Base-by-base conservation (phyloP, 2,888 invertebrate genomes). In the Cryptosula pallasiana region DNA sequence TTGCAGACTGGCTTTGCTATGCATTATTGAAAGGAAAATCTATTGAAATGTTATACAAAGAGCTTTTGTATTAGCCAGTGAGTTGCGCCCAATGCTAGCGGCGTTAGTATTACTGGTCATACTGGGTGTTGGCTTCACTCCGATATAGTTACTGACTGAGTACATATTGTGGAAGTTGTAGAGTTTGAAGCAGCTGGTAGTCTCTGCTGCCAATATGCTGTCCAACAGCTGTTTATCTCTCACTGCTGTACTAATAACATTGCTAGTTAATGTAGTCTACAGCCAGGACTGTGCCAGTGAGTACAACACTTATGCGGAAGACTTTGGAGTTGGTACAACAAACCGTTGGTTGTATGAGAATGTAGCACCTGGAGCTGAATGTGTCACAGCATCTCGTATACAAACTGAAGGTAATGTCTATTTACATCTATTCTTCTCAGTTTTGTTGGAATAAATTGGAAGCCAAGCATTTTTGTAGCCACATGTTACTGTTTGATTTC, bases 121-220 rank as follows among this genome's bases (percentile, higher is more conserved):
- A 55, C 23, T 63, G 63, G 63, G 63, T 63, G 63, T 63, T 63
- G 63, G 63, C 63, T 63, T 20, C 20, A 45, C 45, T 45, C 9
- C 20, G 45, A 45, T 45, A 20, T 13, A 13, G 5, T 5, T 45
- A 45, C 45, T 45, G 45, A 5, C 9, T 45, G 9, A 45, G 45
- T 20, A 45, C 20, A 45, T 13, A 5, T 45, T 5, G 20, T 20
- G 20, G 45, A 13, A 45, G 5, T 45, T 45, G 45, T n/a, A n/a
- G n/a, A n/a, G n/a, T n/a, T n/a, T n/a, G n/a, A n/a, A n/a, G n/a
- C n/a, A n/a, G n/a, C n/a, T n/a, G n/a, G n/a, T n/a, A n/a, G n/a
- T n/a, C n/a, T n/a, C n/a, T n/a, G n/a, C n/a, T n/a, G n/a, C n/a
- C n/a, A n/a, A n/a, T n/a, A n/a, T n/a, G n/a, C n/a, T n/a, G n/a